Percentiles rank a stretch among this genome's conserved stretches.
Conservation (phyloP, 2,888 invertebrate species). For the Coremacera marginata region DNA sequence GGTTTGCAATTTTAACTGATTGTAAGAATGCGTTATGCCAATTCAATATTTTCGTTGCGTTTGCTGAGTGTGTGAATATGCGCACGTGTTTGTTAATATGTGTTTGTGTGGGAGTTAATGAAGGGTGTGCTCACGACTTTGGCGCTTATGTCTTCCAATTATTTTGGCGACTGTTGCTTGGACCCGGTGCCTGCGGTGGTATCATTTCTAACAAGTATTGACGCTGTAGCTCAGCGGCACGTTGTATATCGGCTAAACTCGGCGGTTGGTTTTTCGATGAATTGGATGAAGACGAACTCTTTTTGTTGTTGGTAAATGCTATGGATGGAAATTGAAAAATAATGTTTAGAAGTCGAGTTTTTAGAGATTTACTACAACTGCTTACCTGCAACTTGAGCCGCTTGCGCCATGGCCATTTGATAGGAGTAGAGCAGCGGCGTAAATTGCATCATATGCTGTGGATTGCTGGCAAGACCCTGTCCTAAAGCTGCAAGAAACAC, state of each 20-base stretch:
- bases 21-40: conserved; percentile 13
- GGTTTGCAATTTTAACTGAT: neutral
- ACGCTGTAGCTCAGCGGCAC: conserved; percentile 89
- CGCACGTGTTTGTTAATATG: neutral
- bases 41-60: conserved; percentile 2
- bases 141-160: conserved; percentile 69
- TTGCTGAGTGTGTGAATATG: conserved; percentile 7
- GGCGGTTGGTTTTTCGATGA: conserved; percentile 63
- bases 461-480: conserved; percentile 69
- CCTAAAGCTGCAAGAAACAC: conserved; percentile 59
- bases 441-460: conserved; percentile 91
- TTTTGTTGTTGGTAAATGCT: conserved; percentile 59
- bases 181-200: conserved; percentile 69
- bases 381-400: conserved; percentile 71
- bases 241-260: conserved; percentile 81
- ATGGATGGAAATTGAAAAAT: neutral
- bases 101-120: conserved; percentile 1
- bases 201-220: conserved; percentile 98
- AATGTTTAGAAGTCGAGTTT: neutral
- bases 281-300: conserved; percentile 60
- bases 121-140: neutral
- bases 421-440: conserved; percentile 89
- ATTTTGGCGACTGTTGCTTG: conserved; percentile 69
- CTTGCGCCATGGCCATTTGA: conserved; percentile 88
- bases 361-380: neutral